Base-by-base conservation (phyloP, 37 sponge, comb jelly and placozoan species). In the Theonella swinhoei region DNA sequence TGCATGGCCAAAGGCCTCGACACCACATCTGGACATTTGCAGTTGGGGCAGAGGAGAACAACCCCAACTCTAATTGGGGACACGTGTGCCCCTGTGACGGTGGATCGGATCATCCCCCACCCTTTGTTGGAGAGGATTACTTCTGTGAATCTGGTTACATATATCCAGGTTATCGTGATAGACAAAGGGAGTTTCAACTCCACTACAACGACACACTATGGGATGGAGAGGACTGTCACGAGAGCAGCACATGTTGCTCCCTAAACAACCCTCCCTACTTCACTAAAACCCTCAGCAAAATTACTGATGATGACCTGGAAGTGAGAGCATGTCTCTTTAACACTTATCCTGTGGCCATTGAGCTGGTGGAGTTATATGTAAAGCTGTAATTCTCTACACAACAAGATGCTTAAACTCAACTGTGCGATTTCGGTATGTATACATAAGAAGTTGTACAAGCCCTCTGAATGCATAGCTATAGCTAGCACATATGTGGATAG, bases 71-170 rank as follows among this genome's bases (percentile, higher is more conserved):
- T 14, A 14, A 47, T 47, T 17, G 54, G 11, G 14, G 20, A 3
- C 19, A 74, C 29, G 36, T 61, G 25, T 76, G 77, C 63, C 77
- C 77, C 61, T 76, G 77, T 61, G 77, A 76, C 32, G 39, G 29
- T 62, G 4, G 0, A 2, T 31, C 39, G 1, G 3, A 67, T 8
- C 26, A 23, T 3, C 81, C 81, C 11, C 81, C 81, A 14, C 4
- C 70, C 0, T 81, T 81, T 59, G 80, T 79, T 35, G 80, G 80
- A 7, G 40, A 38, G 3, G 62, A 79, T 2, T 79, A 79, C 58
- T 79, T 41, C 39, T 81, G 81, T 70, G 81, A 81, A n/a, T 67
- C 68, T 2, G 71, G 38, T 1, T 43, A 81, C 19, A 4, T 36
- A 4, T 17, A 22, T 25, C 36, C 38, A 8, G 19, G 38, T 7